Base-by-base conservation (phyloP, 2,888 invertebrate genomes). In the Saturnia pavonia region DNA sequence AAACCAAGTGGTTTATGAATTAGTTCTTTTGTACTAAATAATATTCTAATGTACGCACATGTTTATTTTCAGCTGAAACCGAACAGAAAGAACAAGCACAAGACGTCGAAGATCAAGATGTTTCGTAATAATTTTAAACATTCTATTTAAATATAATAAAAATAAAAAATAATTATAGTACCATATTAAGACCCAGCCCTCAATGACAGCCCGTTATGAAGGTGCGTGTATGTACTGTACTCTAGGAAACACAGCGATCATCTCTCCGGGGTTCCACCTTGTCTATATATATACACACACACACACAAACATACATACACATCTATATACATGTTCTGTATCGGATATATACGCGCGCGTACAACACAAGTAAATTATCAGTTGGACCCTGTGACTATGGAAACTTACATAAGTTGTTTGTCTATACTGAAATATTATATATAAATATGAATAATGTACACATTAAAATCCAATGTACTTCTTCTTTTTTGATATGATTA, bases 41-140 rank as follows among this genome's bases (percentile, higher is more conserved):
- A 12, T 45, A 14, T 1, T 3, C 12, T 40, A 34, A 65, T 16
- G 16, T 8, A 65, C 40, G 40, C 34, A 34, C 80, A n/a, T 69
- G 63, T 68, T 72, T 68, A 34, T 69, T 94, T 95, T 48, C 92
- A 97, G 98, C 97, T 88, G 98, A 98, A 90, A 96, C 97, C 79
- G 98, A 98, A 94, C 97, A 97, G 87, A 98, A 98, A 94, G 97
- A 97, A 93, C 96, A 97, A 92, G 96, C 97, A 91, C 97, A 98
- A 94, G 98, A 98, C 94, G 97, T 96, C 88, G 98, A 98, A 92
- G 98, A 98, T 94, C 98, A 98, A 94, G 98, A 98, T 95, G 98
- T 98, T 94, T 98, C 98, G 97, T 98, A 98, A 98, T 96, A 87
- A 86, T 85, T 83, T 86, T 84, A 82, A 85, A 84, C 88, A 83